Base-by-base conservation (phyloP, 2,888 invertebrate genomes). In the Rhagonycha lutea region DNA sequence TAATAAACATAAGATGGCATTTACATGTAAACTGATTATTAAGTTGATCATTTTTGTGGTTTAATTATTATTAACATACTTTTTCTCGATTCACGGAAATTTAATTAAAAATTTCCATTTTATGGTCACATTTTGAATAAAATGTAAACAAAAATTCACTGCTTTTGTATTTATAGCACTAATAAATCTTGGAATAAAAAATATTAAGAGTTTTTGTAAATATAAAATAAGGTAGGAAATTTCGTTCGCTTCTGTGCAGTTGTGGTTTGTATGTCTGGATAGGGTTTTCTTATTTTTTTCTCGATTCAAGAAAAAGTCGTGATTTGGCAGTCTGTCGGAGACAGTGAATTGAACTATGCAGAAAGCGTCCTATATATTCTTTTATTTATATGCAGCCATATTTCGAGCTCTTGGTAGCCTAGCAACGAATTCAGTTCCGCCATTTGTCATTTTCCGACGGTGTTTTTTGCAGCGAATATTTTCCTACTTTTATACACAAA, bases 331-430 rank as follows among this genome's bases (percentile, higher is more conserved):
- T 78, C 78, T 76, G 78, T 74, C 72, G 70, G 76, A 79, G 80
- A 81, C 80, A 72, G 81, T 80, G 83, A 81, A 80, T 81, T 79
- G 81, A 79, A 80, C 83, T 84, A 85, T 84, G 83, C 83, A 84
- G 83, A 84, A 83, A 82, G 79, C 77, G 81, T 80, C 82, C 78
- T 80, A 82, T 82, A 62, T 62, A 82, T 83, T 84, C 84, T 85
- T 85, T 85, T 85, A 86, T 86, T 85, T 86, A 85, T 85, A 86
- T 85, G 83, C 85, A 85, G 86, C 86, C 86, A 86, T 86, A 86
- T 85, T 85, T 86, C 85, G 81, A 80, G 81, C 80, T 80, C 78
- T 77, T 77, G 81, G 85, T 84, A 81, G 77, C 86, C 84, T 85
- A 85, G 85, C 85, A 84, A 86, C 85, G 83, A 82, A 82, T 83